A percentile compares a stretch with the other conserved stretches of the same genome.
phyloP scores from a whole-genome alignment of 35 echinoderm and acorn worm species.

The Apostichopus californicus region DNA sequence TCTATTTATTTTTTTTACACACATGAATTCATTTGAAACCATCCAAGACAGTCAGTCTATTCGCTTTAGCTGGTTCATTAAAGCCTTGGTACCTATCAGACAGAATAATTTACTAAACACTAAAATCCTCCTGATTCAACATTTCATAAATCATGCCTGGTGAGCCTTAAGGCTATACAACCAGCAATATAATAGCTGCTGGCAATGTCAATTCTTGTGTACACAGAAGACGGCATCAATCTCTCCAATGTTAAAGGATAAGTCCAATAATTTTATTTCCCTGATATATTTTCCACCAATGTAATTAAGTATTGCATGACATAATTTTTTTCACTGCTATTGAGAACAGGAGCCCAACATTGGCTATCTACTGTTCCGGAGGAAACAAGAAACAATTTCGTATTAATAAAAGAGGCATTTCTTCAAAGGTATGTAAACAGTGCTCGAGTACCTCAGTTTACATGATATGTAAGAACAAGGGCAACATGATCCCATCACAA shows the following conservation, averaged over 20 bases:
- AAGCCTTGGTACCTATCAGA: neutral
- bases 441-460: neutral
- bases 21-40: too few species aligned
- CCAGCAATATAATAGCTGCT: neutral
- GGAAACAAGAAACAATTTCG: neutral
- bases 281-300: too few species aligned
- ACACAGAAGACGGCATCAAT: neutral
- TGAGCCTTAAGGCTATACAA: neutral
- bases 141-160: neutral
- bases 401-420: conserved; percentile 9
- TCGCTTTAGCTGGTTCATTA: neutral
- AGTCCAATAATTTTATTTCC: neutral
- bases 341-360: neutral
- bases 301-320: too few species aligned
- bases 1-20: too few species aligned
- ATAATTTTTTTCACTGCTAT: neutral
- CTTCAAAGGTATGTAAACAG: conserved; percentile 2
- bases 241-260: neutral
- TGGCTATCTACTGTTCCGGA: conserved; percentile 3
- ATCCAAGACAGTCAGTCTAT: too few species aligned
- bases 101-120: neutral
- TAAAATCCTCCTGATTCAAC: neutral
- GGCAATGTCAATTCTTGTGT: neutral
- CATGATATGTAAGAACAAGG: too few species aligned
- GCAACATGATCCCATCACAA: too few species aligned